These are phyloP conservation scores for Apis mellifera DNA, from an alignment of 1,140 invertebrate genomes.

Conservation along the genomic window Amel_HAv3.1 CM009934.2:5988001-5988500, in stretches of 20 bases:
- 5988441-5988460: background rate
- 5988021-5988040: background rate
- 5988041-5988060: no score
- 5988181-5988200: no score
- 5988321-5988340: no score
- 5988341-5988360: background rate
- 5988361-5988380: background rate
- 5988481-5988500: background rate
- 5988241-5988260: no score
- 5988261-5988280: no score
- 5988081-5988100: background rate
- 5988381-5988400: constrained; percentile 41
- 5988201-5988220: no score
- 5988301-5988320: no score
- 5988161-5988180: background rate
- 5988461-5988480: constrained; percentile 12
- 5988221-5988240: no score
- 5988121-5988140: background rate
- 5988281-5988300: no score
- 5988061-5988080: no score
- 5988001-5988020: background rate
- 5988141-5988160: background rate
- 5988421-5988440: constrained; percentile 61
- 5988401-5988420: constrained; percentile 68
- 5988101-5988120: background rate